A percentile compares a stretch with the other conserved stretches of the same genome.
Conservation (phyloP, 2,797 vertebrate species). For the Melanitta fusca region DNA sequence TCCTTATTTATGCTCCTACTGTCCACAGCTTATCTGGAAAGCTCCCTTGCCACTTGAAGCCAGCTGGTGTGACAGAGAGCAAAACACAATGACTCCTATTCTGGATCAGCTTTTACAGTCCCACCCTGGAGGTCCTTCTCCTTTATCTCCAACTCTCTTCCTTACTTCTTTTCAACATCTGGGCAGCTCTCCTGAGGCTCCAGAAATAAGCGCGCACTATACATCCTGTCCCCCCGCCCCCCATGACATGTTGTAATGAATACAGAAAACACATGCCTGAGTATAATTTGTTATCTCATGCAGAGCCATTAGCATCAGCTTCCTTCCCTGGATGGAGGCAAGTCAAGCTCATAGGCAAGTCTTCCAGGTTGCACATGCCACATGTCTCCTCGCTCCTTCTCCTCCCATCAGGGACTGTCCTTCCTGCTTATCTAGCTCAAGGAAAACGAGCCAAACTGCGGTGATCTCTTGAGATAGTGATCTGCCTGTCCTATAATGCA, state of each 20-base stretch:
- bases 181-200: slow-evolving; percentile 49
- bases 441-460: neutral
- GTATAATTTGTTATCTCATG: slow-evolving; percentile 28
- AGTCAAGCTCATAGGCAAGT: slow-evolving; percentile 41
- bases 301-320: slow-evolving; percentile 31
- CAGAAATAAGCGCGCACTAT: neutral
- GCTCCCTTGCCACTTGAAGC: slow-evolving; percentile 19
- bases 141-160: slow-evolving; percentile 45
- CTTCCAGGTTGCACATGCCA: slow-evolving; percentile 55
- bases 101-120: slow-evolving; percentile 22
- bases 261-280: slow-evolving; percentile 7
- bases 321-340: slow-evolving; percentile 25
- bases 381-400: slow-evolving; percentile 35
- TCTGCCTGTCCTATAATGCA: slow-evolving; percentile 23
- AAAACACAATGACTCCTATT: slow-evolving; percentile 37
- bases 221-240: slow-evolving; percentile 16
- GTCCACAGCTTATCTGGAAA: slow-evolving; percentile 31
- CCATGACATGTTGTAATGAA: neutral
- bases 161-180: slow-evolving; percentile 41
- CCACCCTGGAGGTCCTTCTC: slow-evolving; percentile 17
- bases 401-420: slow-evolving; percentile 27
- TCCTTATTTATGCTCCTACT: neutral
- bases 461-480: slow-evolving; percentile 6
- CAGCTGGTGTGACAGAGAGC: slow-evolving; percentile 48
- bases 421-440: slow-evolving; percentile 47